Percentiles rank a stretch among this genome's conserved stretches.
These are phyloP conservation scores for Chionoecetes opilio DNA, from an alignment of 1,140 invertebrate species.

Conservation along the genomic window DNA sequence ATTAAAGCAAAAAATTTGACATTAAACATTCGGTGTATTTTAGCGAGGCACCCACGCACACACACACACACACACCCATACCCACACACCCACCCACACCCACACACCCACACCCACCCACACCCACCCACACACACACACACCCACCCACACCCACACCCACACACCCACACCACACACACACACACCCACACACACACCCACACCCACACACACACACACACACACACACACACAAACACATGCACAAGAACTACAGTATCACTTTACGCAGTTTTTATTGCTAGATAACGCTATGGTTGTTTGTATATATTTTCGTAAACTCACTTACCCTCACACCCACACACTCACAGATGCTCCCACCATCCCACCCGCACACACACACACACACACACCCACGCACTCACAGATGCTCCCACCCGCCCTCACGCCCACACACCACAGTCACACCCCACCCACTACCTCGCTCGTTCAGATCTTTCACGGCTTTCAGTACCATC, in stretches of 20 bases:
- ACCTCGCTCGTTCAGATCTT: not conserved
- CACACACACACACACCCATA: not conserved
- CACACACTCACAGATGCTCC: not conserved
- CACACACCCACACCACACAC: not conserved
- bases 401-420: not conserved
- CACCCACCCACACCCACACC: not conserved
- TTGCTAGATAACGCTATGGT: not conserved
- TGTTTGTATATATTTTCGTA: not conserved
- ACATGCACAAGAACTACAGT: not conserved
- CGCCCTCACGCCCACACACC: conserved; percentile 41
- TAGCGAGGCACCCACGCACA: not conserved
- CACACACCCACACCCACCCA: not conserved
- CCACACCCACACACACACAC: not conserved
- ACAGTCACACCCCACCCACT: not conserved
- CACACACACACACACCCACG: not conserved
- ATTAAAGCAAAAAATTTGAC: not conserved
- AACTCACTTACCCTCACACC: not conserved
- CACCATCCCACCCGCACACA: not conserved
- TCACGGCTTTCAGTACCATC: not conserved
- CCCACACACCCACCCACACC: not conserved
- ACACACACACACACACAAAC: not conserved
- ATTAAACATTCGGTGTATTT: too few species aligned
- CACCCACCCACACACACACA: not conserved
- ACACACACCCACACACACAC: not conserved
- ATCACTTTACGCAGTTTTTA: not conserved